phyloP scores from a whole-genome alignment of 2,113 vertebrate genomes.

The Eubucco bourcierii region DNA sequence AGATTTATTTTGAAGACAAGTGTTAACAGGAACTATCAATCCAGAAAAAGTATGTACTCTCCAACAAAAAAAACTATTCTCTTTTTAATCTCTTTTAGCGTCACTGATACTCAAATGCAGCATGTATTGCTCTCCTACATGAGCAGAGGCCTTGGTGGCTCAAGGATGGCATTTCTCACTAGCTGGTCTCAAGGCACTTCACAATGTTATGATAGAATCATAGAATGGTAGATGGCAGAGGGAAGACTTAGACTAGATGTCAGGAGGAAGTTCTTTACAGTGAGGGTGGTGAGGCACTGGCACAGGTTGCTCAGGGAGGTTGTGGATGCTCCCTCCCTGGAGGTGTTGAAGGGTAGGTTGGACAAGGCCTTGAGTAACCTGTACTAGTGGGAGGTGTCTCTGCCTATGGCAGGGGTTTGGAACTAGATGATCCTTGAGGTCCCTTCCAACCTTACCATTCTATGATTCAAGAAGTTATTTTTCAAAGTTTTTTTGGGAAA shows the following conservation, averaged over 20 bases:
- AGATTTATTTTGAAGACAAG: background rate
- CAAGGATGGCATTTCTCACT: background rate
- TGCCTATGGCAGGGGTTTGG: no score
- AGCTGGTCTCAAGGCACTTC: background rate
- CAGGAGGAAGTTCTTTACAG: no score
- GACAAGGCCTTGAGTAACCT: no score
- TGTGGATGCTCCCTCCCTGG: no score
- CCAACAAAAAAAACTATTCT: background rate
- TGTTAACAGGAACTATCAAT: background rate
- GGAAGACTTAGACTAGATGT: no score
- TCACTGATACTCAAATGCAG: background rate
- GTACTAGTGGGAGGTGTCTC: no score
- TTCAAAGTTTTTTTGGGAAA: background rate
- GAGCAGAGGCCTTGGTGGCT: background rate
- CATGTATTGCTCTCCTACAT: fast-evolving
- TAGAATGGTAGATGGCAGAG: no score
- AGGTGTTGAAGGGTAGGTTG: no score
- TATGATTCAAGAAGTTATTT: background rate
- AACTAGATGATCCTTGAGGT: no score
- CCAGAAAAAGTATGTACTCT: background rate
- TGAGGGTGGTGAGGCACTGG: no score
- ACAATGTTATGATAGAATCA: fast-evolving
- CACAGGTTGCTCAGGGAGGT: no score
- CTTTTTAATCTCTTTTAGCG: background rate
- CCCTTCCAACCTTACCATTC: no score